These are phyloP conservation scores for Coendou prehensilis DNA, from an alignment of 2,797 vertebrate genomes.

Conservation along the genomic window DNA sequence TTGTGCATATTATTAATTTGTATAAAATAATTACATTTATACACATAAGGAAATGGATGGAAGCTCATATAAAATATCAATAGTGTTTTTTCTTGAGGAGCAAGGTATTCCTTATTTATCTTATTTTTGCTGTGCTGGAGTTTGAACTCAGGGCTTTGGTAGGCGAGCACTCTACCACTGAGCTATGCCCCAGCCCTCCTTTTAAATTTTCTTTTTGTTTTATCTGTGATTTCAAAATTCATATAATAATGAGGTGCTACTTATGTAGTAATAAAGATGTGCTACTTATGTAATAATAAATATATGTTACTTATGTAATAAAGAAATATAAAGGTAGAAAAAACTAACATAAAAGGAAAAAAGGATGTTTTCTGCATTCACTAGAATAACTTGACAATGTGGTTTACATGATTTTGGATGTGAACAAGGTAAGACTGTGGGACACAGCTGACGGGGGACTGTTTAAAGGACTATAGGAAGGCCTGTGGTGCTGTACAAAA, in stretches of 20 bases:
- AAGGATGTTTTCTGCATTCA: background rate
- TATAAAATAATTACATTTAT: background rate
- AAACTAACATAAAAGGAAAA: background rate
- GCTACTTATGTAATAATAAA: background rate
- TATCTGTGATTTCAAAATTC: constrained; percentile 12
- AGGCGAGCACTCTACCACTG: background rate
- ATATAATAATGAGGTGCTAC: background rate
- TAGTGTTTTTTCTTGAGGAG: background rate
- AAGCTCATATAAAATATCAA: background rate
- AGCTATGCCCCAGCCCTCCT: background rate
- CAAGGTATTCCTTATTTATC: background rate
- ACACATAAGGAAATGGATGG: background rate
- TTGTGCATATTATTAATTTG: background rate
- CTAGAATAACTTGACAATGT: background rate
- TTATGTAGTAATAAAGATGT: background rate
- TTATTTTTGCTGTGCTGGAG: background rate
- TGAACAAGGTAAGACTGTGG: background rate
- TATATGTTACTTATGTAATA: background rate
- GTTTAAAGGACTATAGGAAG: background rate
- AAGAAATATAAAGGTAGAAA: background rate
- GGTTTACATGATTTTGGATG: background rate
- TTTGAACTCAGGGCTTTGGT: background rate
- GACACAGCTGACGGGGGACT: background rate
- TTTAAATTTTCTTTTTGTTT: constrained; percentile 45
- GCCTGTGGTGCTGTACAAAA: background rate